phyloP scores from a whole-genome alignment of 2,888 invertebrate species.

The Prosopocoilus inquinatus region DNA sequence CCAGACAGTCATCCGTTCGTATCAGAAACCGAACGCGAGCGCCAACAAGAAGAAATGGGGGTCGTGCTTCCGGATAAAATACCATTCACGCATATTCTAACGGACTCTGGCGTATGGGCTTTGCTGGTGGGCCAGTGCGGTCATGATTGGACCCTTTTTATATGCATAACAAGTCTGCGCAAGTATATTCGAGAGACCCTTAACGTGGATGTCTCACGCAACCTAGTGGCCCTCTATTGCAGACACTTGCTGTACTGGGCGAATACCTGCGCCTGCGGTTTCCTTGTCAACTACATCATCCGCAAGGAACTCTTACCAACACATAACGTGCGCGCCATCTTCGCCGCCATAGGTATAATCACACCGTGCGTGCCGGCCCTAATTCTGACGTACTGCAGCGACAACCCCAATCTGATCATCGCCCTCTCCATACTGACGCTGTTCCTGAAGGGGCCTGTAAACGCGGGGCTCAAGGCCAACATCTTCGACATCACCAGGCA shows the following conservation, averaged over 20 bases:
- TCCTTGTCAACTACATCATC: background rate
- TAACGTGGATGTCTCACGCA: background rate
- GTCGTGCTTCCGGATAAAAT: background rate
- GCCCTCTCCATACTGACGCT: background rate
- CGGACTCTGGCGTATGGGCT: slow-evolving; percentile 5
- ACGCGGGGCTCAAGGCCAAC: background rate
- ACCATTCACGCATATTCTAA: slow-evolving; percentile 8
- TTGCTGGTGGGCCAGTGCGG: slow-evolving; percentile 4
- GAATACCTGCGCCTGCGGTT: too few species aligned
- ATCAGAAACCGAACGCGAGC: background rate
- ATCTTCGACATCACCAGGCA: slow-evolving; percentile 7
- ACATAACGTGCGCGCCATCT: slow-evolving; percentile 1
- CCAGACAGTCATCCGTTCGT: slow-evolving; percentile 7
- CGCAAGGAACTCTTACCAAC: background rate
- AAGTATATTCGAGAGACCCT: background rate
- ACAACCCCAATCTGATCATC: background rate
- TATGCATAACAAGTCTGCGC: background rate
- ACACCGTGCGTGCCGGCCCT: background rate
- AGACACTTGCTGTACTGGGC: background rate
- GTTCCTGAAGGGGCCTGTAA: background rate
- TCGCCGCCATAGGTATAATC: background rate
- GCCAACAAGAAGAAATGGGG: slow-evolving; percentile 1
- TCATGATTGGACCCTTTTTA: background rate
- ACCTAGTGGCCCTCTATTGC: background rate
- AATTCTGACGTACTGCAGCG: background rate